phyloP scores from a whole-genome alignment of 2,113 vertebrate genomes.

The Planiliza haematocheilus region DNA sequence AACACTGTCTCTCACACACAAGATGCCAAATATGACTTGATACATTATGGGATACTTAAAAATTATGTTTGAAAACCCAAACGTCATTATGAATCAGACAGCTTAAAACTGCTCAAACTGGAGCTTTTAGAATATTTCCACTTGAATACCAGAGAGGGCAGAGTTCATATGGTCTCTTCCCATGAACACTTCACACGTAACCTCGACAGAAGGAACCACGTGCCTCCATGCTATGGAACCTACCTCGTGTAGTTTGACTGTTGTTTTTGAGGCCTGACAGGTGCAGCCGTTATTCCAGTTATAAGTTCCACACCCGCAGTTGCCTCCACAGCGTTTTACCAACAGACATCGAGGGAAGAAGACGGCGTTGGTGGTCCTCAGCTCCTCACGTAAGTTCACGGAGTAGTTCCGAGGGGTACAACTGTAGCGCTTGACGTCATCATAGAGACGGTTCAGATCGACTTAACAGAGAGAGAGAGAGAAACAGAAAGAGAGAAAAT shows the following conservation, averaged over 20 bases:
- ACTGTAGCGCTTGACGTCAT: slow-evolving; percentile 96
- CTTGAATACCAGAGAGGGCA: no score
- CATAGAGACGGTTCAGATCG: slow-evolving; percentile 93
- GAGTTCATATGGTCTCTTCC: no score
- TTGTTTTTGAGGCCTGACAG: slow-evolving; percentile 88
- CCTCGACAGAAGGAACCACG: no score
- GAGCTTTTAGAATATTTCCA: no score
- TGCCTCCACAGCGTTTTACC: slow-evolving; percentile 95
- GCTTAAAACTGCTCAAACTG: no score
- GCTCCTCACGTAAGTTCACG: slow-evolving; percentile 93
- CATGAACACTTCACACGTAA: no score
- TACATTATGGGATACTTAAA: neutral
- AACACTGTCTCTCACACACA: neutral
- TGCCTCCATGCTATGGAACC: neutral
- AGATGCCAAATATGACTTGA: neutral
- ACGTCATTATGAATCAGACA: neutral
- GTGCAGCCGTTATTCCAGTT: slow-evolving; percentile 91
- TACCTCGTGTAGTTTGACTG: slow-evolving; percentile 94
- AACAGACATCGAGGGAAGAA: slow-evolving; percentile 97
- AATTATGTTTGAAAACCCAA: neutral
- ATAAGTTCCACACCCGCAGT: slow-evolving; percentile 91
- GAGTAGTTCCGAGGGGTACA: slow-evolving; percentile 96
- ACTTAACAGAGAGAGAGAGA: slow-evolving; percentile 79
- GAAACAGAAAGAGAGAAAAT: neutral
- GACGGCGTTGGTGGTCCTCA: slow-evolving; percentile 88